Evolutionary conservation across 1,140 invertebrate genomes (phyloP), one percentile per base, ranked within the genome.

Genomic region (Agrilus planipennis): DNA sequence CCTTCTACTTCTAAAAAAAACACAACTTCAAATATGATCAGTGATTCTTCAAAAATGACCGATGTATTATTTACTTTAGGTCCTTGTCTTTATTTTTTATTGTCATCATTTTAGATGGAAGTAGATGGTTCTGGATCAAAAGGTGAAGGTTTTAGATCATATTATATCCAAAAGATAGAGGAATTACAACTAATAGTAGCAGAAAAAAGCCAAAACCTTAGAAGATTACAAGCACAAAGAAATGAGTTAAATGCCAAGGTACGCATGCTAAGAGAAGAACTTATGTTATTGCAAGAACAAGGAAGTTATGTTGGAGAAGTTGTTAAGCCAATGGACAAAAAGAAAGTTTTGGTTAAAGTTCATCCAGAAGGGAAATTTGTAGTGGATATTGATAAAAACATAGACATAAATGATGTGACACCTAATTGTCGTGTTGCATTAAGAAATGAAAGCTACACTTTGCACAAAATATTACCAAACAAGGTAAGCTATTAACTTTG

Each of bases 181-280:
- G 91, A 96, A 64, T 65, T 97, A 3, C 89, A 95, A 61, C 69
- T 97, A 19, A 81, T 89, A 53, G 91, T 99, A 4, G 86, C 90
- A 18, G 95, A 99, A 51, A 99, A 98, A 61, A 89, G 87, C 53
- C 94, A 98, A 68, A 99, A 99, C 71, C 69, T 99, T 16, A 74
- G 95, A 44, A 81, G 96, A 63, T 70, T 99, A 32, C 93, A 99
- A 72, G 96, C 96, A 12, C 95, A 99, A 61, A 74, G 96, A 53
- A 99, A 99, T 80, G 95, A 99, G 68, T 78, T 99, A 0, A 99
- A 99, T 72, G 92, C 94, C 5, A 99, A 99, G 85, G 94, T 99
- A 19, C 81, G 95, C 32, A 92, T 98, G 87, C 65, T 99, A 21
- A 76, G 95, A 11, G 96, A 99, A 65, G 96, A 99, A 60, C 67